Conservation (phyloP, 2,797 vertebrate genomes). For the Gobio occitaniae region DNA sequence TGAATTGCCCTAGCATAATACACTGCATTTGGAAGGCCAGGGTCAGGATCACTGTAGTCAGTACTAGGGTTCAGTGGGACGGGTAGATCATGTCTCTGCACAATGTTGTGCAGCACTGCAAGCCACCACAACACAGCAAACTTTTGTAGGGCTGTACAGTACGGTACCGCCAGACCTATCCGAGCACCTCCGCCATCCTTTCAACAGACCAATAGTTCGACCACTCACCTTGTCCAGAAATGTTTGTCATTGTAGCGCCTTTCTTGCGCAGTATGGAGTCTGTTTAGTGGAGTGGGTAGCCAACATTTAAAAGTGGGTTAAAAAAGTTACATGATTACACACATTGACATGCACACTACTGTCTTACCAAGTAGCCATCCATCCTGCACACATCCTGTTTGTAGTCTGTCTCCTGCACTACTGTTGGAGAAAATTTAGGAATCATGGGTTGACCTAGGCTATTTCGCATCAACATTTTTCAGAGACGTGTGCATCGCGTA, state of each 20-base stretch:
- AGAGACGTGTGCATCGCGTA: conserved; percentile 42
- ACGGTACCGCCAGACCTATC: not conserved
- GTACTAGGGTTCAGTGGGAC: too few species aligned
- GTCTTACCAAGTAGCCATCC: not conserved
- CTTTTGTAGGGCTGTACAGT: too few species aligned
- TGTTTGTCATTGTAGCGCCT: not conserved
- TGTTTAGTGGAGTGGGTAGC: not conserved
- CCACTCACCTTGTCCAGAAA: not conserved
- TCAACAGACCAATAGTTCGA: not conserved
- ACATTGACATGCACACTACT: not conserved
- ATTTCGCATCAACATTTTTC: conserved; percentile 36
- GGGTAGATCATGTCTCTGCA: too few species aligned
- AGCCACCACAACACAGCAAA: too few species aligned
- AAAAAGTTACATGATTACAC: not conserved
- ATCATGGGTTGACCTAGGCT: conserved; percentile 11
- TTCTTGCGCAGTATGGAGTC: not conserved
- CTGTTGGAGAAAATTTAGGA: conserved; percentile 22
- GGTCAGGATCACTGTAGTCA: too few species aligned
- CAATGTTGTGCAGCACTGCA: too few species aligned
- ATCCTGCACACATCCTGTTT: not conserved
- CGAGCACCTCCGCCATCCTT: not conserved
- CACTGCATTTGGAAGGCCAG: too few species aligned
- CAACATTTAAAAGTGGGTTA: not conserved
- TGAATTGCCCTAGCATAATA: too few species aligned
- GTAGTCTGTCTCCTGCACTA: not conserved